Base-by-base conservation (phyloP, 1,140 invertebrate species). In the Bicyclus anynana region DNA sequence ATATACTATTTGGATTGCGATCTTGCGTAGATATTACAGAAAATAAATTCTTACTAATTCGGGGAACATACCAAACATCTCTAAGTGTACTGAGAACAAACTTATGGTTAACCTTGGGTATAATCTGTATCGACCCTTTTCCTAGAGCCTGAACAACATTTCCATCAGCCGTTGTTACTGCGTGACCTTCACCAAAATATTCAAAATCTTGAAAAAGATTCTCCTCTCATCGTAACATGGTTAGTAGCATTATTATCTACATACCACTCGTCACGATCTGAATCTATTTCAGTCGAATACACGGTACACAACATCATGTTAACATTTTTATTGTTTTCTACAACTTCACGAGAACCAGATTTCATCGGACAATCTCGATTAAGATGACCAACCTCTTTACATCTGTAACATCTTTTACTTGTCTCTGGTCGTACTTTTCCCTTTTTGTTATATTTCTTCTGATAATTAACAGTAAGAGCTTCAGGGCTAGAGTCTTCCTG, bases 31-130 rank as follows among this genome's bases (percentile, higher is more conserved):
- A 21, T 6, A 55, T 13, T 13, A 55, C 53, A 14, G 53, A 55
- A 21, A 55, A 55, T 35, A 55, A 14, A 29, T 55, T 55, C 27
- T 55, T 47, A 18, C 10, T 47, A 33, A 55, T 47, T n/a, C 53
- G 4, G n/a, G 53, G 14, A 29, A 52, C 50, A 38, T 38, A 38
- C 50, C 35, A 52, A 13, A 52, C 50, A 52, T 52, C 50, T 18
- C 33, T 37, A 17, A 40, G 33, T 29, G 26, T 29, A 29, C 26
- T 29, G 26, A 29, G 26, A 29, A 29, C 26, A 29, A 29, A 5
- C 26, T 29, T 29, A 29, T 29, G 5, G 26, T 29, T 29, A 29
- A 29, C 26, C 26, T 29, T 29, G 26, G 26, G 5, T 29, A 5
- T 29, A 29, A 29, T 29, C 26, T 29, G 26, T 29, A 29, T 29